Base-by-base conservation (phyloP, 37 sponge, comb jelly and placozoan species). In the Halichondria panicea region DNA sequence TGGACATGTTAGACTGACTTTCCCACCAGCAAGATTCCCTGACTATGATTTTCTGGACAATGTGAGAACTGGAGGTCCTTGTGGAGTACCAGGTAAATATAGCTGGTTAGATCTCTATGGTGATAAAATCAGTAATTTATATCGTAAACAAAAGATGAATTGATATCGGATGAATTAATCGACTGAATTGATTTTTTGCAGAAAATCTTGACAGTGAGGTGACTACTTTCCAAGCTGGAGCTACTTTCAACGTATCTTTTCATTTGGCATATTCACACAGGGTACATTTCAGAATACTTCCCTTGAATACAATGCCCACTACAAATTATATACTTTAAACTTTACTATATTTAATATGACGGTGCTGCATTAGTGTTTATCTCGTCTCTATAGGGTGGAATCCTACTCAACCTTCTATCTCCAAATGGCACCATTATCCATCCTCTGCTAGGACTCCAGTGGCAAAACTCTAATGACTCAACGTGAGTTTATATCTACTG, bases 11-110 rank as follows among this genome's bases (percentile, higher is more conserved):
- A 28, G 71, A 1, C 80, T 91, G 22, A 87, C 82, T 27, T 86
- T 74, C 59, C 92, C 92, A 13, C 78, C 80, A 21, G 87, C 92
- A 21, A 39, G 85, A 4, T 34, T 28, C 18, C 87, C 87, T 0
- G 70, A 68, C 31, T 86, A 82, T 43, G 92, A 91, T 55, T 91
- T 91, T 54, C 68, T 91, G 33, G 92, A 91, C 80, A 91, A 91
- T 56, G 88, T 91, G 8, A 76, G 92, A 55, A 91, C 92, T 33
- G 83, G 77, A 24, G 81, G 83, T n/a, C 92, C 92, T 1, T 91
- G 92, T 45, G 92, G 92, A 59, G 76, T 91, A 7, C 85, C 92
- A 39, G 45, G 78, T 81, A 56, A 41, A 30, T 37, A 75, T 33
- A 58, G 60, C 6, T 7, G n/a, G n/a, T 25, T 25, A 58, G n/a